These are phyloP conservation scores for Leptothorax acervorum DNA, from an alignment of 2,888 invertebrate species.

Conservation along the genomic window DNA sequence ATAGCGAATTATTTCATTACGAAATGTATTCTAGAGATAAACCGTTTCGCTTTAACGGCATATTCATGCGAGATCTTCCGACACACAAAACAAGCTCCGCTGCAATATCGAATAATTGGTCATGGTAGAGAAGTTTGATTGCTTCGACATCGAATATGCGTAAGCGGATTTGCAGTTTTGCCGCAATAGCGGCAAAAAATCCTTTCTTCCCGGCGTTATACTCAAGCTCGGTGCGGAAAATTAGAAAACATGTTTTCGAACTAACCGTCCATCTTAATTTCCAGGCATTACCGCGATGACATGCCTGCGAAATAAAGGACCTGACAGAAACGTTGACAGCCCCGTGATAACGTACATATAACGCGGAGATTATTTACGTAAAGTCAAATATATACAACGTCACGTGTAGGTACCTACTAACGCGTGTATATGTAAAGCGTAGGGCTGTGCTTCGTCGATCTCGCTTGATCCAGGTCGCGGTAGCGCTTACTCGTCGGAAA, in stretches of 20 bases:
- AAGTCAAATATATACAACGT: neutral
- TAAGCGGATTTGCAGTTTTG: neutral
- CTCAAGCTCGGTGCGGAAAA: neutral
- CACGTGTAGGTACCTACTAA: neutral
- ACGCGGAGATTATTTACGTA: conserved; percentile 31
- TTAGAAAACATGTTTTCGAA: conserved; percentile 28
- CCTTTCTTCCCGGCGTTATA: neutral
- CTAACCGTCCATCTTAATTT: conserved; percentile 8
- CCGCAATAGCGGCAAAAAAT: neutral
- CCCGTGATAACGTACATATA: conserved; percentile 7
- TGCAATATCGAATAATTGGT: conserved; percentile 33
- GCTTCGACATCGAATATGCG: conserved; percentile 20
- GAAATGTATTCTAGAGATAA: neutral
- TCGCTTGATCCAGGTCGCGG: conserved; percentile 31
- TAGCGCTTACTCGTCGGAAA: conserved; percentile 25
- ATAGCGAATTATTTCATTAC: neutral
- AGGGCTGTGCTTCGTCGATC: conserved; percentile 12
- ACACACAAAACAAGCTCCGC: neutral
- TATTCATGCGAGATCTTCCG: neutral
- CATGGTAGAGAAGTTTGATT: conserved; percentile 23
- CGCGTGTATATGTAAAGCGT: neutral
- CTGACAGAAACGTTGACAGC: neutral
- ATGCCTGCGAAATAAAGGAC: neutral
- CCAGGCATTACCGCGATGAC: neutral
- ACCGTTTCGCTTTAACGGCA: conserved; percentile 19